These are phyloP conservation scores for Agonopterix heracliana DNA, from an alignment of 2,888 invertebrate genomes.

Conservation along the genomic window DNA sequence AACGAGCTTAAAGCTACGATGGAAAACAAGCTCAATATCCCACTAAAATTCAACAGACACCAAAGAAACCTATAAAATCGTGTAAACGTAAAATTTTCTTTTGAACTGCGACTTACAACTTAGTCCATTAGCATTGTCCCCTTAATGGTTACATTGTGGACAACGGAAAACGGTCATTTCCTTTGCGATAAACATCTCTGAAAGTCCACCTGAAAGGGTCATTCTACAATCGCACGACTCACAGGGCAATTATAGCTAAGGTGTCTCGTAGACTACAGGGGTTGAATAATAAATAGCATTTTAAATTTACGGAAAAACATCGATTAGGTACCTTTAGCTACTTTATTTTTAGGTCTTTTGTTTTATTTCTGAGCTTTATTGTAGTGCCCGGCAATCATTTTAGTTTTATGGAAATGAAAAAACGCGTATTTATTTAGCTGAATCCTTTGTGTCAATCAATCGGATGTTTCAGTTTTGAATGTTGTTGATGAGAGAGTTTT, in stretches of 20 bases:
- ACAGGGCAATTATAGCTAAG: conserved; percentile 20
- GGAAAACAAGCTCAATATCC: no score
- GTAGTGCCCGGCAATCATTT: no score
- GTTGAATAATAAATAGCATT: conserved; percentile 38
- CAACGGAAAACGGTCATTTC: conserved; percentile 75
- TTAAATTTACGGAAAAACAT: conserved; percentile 46
- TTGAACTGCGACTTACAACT: conserved; percentile 27
- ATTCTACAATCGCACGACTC: conserved; percentile 46
- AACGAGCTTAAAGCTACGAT: no score
- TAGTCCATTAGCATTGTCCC: conserved; percentile 68
- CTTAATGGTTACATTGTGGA: conserved; percentile 69
- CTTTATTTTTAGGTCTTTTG: conserved; percentile 11
- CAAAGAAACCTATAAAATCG: neutral
- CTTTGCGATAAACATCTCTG: conserved; percentile 72
- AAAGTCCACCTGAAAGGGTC: conserved; percentile 68
- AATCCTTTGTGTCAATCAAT: no score
- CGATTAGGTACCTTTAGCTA: conserved; percentile 22
- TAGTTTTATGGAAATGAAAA: no score
- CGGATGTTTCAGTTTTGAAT: no score
- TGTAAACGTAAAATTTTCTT: conserved; percentile 3
- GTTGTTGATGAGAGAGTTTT: no score
- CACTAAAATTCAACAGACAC: no score
- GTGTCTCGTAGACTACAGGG: conserved; percentile 7
- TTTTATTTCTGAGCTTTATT: neutral
- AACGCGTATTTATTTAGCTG: no score